Conservation (phyloP, 1,140 invertebrate genomes). For the Ips typographus region DNA sequence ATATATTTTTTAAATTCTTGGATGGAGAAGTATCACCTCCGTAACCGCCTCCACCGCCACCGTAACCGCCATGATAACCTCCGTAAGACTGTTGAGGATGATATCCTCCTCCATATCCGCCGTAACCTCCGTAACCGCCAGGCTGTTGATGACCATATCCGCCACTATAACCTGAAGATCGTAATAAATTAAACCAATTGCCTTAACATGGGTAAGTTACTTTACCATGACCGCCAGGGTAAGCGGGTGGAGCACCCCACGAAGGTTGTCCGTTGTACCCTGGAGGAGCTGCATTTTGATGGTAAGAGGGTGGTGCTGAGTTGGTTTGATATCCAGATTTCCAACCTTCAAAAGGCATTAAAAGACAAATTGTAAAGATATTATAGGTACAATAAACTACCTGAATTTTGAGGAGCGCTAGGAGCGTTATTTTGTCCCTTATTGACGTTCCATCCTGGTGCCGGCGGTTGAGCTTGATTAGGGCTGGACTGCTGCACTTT, state of each 20-base stretch:
- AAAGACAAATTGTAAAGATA: not conserved
- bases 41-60: conserved; percentile 25
- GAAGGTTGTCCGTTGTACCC: conserved; percentile 25
- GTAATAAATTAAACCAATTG: conserved; percentile 1
- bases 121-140: conserved; percentile 24
- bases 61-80: conserved; percentile 34
- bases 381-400: not conserved
- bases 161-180: conserved; percentile 16
- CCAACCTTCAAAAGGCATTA: conserved; percentile 7
- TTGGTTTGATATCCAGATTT: conserved; percentile 34
- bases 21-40: conserved; percentile 9
- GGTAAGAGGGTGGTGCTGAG: conserved; percentile 17
- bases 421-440: conserved; percentile 16
- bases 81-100: conserved; percentile 29
- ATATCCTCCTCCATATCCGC: conserved; percentile 22
- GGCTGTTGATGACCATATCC: conserved; percentile 17
- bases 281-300: conserved; percentile 26
- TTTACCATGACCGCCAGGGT: conserved; percentile 13
- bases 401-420: conserved; percentile 5
- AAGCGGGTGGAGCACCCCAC: conserved; percentile 16
- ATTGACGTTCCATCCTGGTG: conserved; percentile 36
- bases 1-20: not conserved
- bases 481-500: conserved; percentile 27
- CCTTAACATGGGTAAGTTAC: not conserved
- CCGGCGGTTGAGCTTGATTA: conserved; percentile 13